These are phyloP conservation scores for Tipula unca DNA, from an alignment of 2,888 invertebrate genomes.

Conservation along the genomic window DNA sequence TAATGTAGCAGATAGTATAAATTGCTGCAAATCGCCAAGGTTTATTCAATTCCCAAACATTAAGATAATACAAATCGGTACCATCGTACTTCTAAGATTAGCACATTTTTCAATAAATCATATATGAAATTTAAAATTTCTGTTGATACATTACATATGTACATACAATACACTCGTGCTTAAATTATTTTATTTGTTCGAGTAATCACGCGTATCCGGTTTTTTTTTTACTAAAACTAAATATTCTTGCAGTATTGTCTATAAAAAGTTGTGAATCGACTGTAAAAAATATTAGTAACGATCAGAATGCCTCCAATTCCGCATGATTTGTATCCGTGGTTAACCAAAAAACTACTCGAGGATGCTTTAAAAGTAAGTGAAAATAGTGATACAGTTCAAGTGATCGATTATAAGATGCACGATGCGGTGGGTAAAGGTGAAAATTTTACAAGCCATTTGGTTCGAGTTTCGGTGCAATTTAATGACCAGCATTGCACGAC, in stretches of 20 bases:
- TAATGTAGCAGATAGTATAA: too few relatives aligned
- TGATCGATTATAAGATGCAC: constrained; percentile 27
- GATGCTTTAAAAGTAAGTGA: constrained; percentile 27
- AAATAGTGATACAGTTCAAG: constrained; percentile 29
- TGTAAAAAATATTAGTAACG: not conserved
- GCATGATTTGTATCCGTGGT: constrained; percentile 27
- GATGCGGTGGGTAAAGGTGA: constrained; percentile 34
- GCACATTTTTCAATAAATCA: too few relatives aligned
- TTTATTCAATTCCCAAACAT: too few relatives aligned
- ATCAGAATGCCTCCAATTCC: not conserved
- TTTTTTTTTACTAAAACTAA: not conserved
- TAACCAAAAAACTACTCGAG: constrained; percentile 31
- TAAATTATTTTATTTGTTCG: not conserved
- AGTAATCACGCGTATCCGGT: not conserved
- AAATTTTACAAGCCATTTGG: constrained; percentile 33
- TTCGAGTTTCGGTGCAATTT: constrained; percentile 28
- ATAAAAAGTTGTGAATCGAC: not conserved
- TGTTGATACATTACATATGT: too few relatives aligned
- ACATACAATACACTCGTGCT: too few relatives aligned
- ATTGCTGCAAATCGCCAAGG: too few relatives aligned
- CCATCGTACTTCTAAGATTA: too few relatives aligned
- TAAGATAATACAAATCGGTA: too few relatives aligned
- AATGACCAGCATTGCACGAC: constrained; percentile 15
- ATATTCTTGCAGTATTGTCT: not conserved
- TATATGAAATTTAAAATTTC: too few relatives aligned